phyloP scores from a whole-genome alignment of 2,797 vertebrate genomes.

The Hyperoplus lanceolatus region DNA sequence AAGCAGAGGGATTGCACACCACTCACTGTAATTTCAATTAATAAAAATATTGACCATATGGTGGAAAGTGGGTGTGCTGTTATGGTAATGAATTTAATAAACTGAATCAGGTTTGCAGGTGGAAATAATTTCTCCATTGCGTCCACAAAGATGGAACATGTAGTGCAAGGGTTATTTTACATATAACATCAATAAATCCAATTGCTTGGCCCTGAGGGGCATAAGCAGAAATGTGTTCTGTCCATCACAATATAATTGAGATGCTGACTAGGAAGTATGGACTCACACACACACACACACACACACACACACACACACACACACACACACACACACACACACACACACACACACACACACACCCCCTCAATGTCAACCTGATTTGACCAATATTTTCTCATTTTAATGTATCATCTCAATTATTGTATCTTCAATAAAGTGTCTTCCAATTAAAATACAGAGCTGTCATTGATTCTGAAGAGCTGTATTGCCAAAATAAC shows the following conservation, averaged over 20 bases:
- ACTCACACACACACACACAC: background rate
- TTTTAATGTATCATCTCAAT: background rate
- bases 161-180: conserved; percentile 27
- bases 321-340: no score
- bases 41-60: conserved; percentile 66
- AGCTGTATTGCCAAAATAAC: background rate
- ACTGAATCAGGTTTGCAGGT: conserved; percentile 34
- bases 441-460: background rate
- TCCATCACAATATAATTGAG: conserved; percentile 23
- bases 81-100: conserved; percentile 57
- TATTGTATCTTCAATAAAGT: conserved; percentile 1
- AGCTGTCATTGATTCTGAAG: conserved; percentile 4
- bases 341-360: no score
- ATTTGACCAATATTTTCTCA: background rate
- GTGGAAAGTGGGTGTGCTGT: conserved; percentile 49
- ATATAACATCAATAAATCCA: conserved; percentile 28
- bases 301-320: no score
- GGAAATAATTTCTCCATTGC: conserved; percentile 35
- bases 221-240: conserved; percentile 4
- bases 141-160: conserved; percentile 12
- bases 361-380: background rate
- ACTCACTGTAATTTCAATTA: conserved; percentile 48
- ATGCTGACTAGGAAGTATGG: background rate
- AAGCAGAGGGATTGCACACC: conserved; percentile 46
- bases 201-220: background rate